phyloP scores from a whole-genome alignment of 2,113 vertebrate genomes.

The Peromyscus californicus region DNA sequence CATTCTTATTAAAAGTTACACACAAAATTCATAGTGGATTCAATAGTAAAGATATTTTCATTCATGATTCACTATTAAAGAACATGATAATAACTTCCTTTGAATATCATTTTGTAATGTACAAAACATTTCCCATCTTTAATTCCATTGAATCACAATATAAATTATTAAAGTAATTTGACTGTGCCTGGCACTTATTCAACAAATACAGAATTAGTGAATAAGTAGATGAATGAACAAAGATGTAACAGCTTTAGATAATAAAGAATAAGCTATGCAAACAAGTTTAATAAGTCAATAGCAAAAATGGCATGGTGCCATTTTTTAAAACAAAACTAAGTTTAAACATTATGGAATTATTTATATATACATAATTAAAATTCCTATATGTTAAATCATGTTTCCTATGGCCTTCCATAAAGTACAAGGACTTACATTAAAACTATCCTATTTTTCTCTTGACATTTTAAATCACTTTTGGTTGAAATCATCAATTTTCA shows the following conservation, averaged over 20 bases:
- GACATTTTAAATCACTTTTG: constrained; percentile 26
- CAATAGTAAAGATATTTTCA: constrained; percentile 49
- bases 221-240: neutral
- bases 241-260: constrained; percentile 22
- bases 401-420: neutral
- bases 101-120: constrained; percentile 65
- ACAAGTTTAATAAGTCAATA: constrained; percentile 29
- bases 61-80: constrained; percentile 34
- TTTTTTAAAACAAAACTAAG: constrained; percentile 45
- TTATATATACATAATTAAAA: neutral
- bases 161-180: constrained; percentile 58
- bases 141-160: constrained; percentile 7
- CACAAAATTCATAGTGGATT: constrained; percentile 53
- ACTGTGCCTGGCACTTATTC: constrained; percentile 22
- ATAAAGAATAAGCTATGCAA: constrained; percentile 6
- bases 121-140: constrained; percentile 60
- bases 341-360: constrained; percentile 14
- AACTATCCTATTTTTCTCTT: neutral
- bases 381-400: neutral
- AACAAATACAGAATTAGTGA: constrained; percentile 49
- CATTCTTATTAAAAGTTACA: constrained; percentile 59
- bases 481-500: constrained; percentile 40
- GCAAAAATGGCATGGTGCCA: neutral
- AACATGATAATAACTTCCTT: constrained; percentile 65
- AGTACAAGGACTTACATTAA: neutral